Conservation (phyloP, 2,113 vertebrate genomes). For the Xyrauchen texanus region DNA sequence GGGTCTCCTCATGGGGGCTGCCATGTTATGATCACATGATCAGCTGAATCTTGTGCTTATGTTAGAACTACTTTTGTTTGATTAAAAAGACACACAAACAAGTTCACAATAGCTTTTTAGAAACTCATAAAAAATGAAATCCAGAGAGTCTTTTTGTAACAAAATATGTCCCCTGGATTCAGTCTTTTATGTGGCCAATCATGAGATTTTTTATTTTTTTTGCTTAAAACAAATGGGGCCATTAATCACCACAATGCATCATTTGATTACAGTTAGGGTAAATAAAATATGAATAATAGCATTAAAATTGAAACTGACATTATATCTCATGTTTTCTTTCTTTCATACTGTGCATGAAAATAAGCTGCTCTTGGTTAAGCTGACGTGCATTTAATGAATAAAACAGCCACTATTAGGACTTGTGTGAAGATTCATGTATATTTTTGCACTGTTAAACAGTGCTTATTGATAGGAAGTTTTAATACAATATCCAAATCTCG, state of each 20-base stretch:
- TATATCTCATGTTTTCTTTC: slow-evolving; percentile 21
- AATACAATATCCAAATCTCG: slow-evolving; percentile 53
- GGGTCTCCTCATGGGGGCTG: too few species aligned
- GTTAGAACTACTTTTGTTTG: too few species aligned
- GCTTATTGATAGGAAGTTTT: slow-evolving; percentile 50
- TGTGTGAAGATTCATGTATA: slow-evolving; percentile 34
- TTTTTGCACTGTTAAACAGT: slow-evolving; percentile 48
- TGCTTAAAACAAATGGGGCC: slow-evolving; percentile 15
- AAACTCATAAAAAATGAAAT: too few species aligned
- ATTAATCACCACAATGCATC: slow-evolving; percentile 36
- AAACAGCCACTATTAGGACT: slow-evolving; percentile 48
- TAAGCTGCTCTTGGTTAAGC: slow-evolving; percentile 41
- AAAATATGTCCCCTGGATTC: slow-evolving; percentile 24
- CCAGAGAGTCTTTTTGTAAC: slow-evolving; percentile 19
- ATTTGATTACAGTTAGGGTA: neutral
- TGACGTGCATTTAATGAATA: slow-evolving; percentile 30
- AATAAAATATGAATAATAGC: slow-evolving; percentile 14
- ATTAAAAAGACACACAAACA: neutral
- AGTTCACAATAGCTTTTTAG: slow-evolving; percentile 14
- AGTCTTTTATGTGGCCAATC: slow-evolving; percentile 39
- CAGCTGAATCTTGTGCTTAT: too few species aligned
- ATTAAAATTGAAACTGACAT: neutral
- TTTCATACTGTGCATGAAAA: slow-evolving; percentile 24
- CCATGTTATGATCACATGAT: too few species aligned
- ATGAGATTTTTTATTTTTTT: slow-evolving; percentile 19